Percentiles rank a stretch among this genome's conserved stretches.
phyloP scores from a whole-genome alignment of 2,888 invertebrate species.

The Tiliacea aurago region DNA sequence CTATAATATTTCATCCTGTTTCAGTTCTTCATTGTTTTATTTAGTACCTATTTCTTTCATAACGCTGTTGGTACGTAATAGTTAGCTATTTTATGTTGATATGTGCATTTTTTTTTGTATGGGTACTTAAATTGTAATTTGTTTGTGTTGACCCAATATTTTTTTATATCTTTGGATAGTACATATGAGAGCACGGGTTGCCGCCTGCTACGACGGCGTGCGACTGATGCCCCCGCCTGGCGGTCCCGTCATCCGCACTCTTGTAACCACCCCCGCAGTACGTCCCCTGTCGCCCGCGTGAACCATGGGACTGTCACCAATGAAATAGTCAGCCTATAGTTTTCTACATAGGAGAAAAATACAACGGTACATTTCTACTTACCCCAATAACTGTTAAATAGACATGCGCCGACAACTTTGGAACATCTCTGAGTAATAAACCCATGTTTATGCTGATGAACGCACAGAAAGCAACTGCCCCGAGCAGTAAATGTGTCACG shows the following conservation, averaged over 20 bases:
- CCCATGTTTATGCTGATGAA: constrained; percentile 57
- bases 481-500: constrained; percentile 72
- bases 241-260: too few species aligned
- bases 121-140: background rate
- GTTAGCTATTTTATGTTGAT: too few species aligned
- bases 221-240: too few species aligned
- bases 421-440: background rate
- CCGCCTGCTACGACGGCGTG: background rate
- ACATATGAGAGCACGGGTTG: background rate
- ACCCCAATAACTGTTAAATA: constrained; percentile 79
- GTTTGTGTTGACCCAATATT: background rate
- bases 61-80: too few species aligned
- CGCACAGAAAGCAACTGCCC: constrained; percentile 69
- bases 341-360: background rate
- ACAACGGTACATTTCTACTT: constrained; percentile 61
- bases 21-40: too few species aligned
- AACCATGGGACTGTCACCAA: background rate
- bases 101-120: too few species aligned
- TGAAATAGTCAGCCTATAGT: background rate
- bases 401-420: constrained; percentile 69
- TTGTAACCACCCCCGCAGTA: background rate
- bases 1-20: too few species aligned
- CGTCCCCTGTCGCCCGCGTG: background rate
- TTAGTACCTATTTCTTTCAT: too few species aligned
- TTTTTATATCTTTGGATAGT: background rate